phyloP scores from a whole-genome alignment of 92 coral and sea anemone species.

The Nematostella vectensis region DNA sequence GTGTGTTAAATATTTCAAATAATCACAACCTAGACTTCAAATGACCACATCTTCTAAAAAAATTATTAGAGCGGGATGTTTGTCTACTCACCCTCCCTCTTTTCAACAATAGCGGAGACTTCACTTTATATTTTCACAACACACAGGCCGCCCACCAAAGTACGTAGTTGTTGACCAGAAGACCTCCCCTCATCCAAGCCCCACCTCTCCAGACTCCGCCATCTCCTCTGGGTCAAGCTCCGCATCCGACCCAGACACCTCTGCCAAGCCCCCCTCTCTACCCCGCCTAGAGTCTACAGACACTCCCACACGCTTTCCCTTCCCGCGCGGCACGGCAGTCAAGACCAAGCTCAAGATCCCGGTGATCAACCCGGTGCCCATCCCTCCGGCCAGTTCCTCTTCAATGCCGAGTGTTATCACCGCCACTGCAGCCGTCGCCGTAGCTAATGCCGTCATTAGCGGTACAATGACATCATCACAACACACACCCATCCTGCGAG shows the following conservation, averaged over 20 bases:
- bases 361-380: constrained; percentile 8
- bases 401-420: constrained; percentile 75
- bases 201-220: constrained; percentile 98
- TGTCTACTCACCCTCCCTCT: too few relatives aligned
- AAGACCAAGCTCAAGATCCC: constrained; percentile 37
- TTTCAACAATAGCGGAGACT: too few relatives aligned
- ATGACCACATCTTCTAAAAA: too few relatives aligned
- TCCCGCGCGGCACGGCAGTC: constrained; percentile 53
- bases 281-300: constrained; percentile 61
- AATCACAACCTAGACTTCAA: too few relatives aligned
- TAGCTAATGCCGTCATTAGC: constrained; percentile 70
- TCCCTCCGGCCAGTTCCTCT: constrained; percentile 25
- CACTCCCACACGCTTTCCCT: constrained; percentile 47
- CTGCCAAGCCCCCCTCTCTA: constrained; percentile 60
- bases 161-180: constrained; percentile 52
- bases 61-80: too few relatives aligned
- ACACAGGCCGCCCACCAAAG: constrained; percentile 70
- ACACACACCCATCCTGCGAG: constrained; percentile 1
- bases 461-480: constrained; percentile 26
- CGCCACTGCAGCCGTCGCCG: constrained; percentile 87
- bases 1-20: too few relatives aligned
- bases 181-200: constrained; percentile 79
- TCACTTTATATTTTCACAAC: too few relatives aligned
- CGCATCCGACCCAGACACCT: constrained; percentile 69
- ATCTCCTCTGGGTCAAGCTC: constrained; percentile 80